A percentile compares a stretch with the other conserved stretches of the same genome.
Conservation (phyloP, 2,113 vertebrate genomes). For the Lepidothrix coronata region DNA sequence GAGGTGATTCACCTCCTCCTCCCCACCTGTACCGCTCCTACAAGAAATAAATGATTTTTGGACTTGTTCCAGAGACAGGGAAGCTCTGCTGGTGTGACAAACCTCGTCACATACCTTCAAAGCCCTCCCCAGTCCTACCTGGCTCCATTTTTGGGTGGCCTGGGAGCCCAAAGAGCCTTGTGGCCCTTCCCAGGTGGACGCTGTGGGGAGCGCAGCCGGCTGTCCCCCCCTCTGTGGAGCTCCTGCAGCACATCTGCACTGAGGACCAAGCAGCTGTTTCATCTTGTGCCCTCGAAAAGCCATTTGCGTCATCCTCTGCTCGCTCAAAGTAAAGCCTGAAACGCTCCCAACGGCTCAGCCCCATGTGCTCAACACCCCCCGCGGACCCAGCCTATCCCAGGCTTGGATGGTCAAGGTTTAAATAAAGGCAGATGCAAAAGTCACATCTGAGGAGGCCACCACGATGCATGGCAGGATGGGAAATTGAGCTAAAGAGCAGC, state of each 20-base stretch:
- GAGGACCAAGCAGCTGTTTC: neutral
- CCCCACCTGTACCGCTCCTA: neutral
- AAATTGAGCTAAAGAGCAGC: neutral
- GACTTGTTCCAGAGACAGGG: neutral
- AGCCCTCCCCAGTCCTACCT: neutral
- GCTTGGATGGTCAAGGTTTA: neutral
- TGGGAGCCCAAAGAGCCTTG: neutral
- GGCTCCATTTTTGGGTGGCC: neutral
- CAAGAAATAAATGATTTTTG: neutral
- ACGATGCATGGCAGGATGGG: rapidly evolving
- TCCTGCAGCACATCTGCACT: neutral
- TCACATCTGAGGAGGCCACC: neutral
- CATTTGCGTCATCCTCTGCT: constrained; percentile 23
- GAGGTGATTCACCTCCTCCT: rapidly evolving
- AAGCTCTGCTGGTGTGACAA: neutral
- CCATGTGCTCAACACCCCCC: neutral
- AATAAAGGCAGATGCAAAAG: constrained; percentile 4
- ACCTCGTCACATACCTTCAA: neutral
- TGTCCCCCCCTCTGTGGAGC: rapidly evolving
- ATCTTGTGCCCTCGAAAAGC: neutral
- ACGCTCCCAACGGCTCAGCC: neutral
- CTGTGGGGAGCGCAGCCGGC: rapidly evolving
- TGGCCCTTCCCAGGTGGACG: neutral
- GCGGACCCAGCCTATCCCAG: rapidly evolving
- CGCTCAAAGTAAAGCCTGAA: neutral